Evolutionary conservation across 2,888 invertebrate genomes (phyloP).

Genomic region (Reticulitermes lucifugus): DNA sequence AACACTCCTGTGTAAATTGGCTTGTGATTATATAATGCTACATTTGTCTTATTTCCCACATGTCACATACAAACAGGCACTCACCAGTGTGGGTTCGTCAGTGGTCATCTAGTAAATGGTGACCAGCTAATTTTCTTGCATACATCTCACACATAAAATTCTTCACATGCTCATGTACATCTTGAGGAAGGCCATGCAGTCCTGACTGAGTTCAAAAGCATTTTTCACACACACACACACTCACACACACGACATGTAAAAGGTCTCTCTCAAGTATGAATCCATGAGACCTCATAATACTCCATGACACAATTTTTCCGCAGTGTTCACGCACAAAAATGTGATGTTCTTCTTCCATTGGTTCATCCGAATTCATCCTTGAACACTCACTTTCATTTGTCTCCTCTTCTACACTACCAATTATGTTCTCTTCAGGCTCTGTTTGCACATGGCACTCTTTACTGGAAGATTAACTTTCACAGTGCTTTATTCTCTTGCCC

Average conservation of each 20-base stretch:
- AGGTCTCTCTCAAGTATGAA: no score
- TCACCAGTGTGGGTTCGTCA: conserved; percentile 49
- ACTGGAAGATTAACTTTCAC: background rate
- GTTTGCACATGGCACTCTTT: background rate
- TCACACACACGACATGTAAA: no score
- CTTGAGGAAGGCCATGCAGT: conserved; percentile 67
- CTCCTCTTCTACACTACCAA: background rate
- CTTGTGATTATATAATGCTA: conserved; percentile 73
- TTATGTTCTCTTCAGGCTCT: background rate
- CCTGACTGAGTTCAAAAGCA: background rate
- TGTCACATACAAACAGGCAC: conserved; percentile 44
- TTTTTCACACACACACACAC: no score
- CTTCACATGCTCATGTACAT: conserved; percentile 65
- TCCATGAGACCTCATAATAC: no score
- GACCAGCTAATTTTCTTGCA: conserved; percentile 65
- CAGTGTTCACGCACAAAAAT: conserved; percentile 41
- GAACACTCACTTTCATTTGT: background rate
- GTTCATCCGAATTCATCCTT: background rate
- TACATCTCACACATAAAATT: conserved; percentile 66
- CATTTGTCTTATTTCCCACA: conserved; percentile 65
- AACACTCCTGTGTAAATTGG: conserved; percentile 69
- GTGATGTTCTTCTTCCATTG: background rate
- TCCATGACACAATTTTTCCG: conserved; percentile 31
- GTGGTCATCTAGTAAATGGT: conserved; percentile 62
- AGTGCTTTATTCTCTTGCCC: background rate